Conservation (phyloP, 2,888 invertebrate species). For the Philereme vetulata region DNA sequence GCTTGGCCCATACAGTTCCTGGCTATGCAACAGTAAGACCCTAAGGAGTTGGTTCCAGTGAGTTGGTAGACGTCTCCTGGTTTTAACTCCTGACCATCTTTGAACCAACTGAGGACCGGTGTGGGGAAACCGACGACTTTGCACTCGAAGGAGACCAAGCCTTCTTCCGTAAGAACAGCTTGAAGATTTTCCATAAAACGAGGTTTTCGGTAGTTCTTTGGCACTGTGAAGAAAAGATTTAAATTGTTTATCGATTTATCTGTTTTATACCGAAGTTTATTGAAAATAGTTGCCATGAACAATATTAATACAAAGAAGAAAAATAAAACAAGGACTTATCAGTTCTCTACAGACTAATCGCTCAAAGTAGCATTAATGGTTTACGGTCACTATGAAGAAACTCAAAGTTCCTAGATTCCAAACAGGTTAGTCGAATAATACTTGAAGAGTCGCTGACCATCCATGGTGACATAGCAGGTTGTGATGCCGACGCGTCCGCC, state of each 20-base stretch:
- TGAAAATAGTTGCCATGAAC: too few species aligned
- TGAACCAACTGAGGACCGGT: conserved; percentile 94
- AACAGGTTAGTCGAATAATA: too few species aligned
- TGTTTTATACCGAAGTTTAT: too few species aligned
- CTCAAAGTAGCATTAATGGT: too few species aligned
- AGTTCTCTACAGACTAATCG: too few species aligned
- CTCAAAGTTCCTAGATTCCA: too few species aligned
- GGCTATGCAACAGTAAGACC: conserved; percentile 95
- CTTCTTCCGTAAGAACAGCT: conserved; percentile 95
- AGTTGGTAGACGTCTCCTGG: conserved; percentile 96
- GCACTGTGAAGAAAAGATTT: conserved; percentile 84
- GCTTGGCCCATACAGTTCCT: conserved; percentile 96
- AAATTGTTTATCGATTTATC: too few species aligned
- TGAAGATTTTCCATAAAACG: conserved; percentile 95
- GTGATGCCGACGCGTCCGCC: conserved; percentile 91
- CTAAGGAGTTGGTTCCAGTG: conserved; percentile 93
- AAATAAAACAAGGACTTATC: too few species aligned
- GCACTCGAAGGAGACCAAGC: conserved; percentile 95
- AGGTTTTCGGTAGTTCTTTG: conserved; percentile 94
- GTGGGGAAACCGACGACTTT: conserved; percentile 97
- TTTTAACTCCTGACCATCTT: conserved; percentile 95
- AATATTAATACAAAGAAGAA: too few species aligned
- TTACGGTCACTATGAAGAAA: too few species aligned
- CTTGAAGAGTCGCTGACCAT: conserved; percentile 80
- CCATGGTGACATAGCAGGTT: conserved; percentile 89